A percentile compares a stretch with the other conserved stretches of the same genome.
These are phyloP conservation scores for Dyspetes luteomarginatus DNA, from an alignment of 2,888 invertebrate genomes.

Conservation along the genomic window DNA sequence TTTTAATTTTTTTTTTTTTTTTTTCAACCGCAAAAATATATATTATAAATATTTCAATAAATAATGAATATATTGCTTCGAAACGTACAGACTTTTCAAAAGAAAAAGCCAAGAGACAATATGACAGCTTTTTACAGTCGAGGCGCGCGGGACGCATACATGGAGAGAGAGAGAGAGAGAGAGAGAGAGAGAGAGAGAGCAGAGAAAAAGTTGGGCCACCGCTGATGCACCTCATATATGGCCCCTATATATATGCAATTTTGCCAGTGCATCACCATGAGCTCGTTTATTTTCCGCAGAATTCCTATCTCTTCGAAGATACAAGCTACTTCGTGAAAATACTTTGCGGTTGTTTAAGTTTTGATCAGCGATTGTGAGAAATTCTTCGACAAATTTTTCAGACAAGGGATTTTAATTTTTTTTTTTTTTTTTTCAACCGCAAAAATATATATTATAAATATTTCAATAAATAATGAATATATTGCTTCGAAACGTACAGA, in stretches of 20 bases:
- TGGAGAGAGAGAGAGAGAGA: not conserved
- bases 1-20: not conserved
- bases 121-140: conserved; percentile 72
- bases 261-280: conserved; percentile 32
- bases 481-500: too few species aligned
- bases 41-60: not conserved
- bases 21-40: not conserved
- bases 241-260: conserved; percentile 18
- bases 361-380: not conserved
- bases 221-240: conserved; percentile 39
- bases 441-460: not conserved
- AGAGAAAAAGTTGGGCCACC: conserved; percentile 53
- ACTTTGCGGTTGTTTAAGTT: not conserved
- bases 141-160: not conserved
- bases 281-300: conserved; percentile 46
- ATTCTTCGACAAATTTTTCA: not conserved
- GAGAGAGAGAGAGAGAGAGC: too few species aligned
- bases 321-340: conserved; percentile 1
- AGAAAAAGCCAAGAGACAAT: too few species aligned
- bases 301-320: conserved; percentile 15
- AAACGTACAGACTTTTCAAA: too few species aligned
- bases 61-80: too few species aligned
- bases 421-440: not conserved
- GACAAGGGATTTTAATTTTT: not conserved
- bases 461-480: not conserved